Percentiles rank a stretch among this genome's conserved stretches.
These are phyloP conservation scores for Pteria penguin DNA, from an alignment of 2,888 invertebrate genomes.

Conservation along the genomic window DNA sequence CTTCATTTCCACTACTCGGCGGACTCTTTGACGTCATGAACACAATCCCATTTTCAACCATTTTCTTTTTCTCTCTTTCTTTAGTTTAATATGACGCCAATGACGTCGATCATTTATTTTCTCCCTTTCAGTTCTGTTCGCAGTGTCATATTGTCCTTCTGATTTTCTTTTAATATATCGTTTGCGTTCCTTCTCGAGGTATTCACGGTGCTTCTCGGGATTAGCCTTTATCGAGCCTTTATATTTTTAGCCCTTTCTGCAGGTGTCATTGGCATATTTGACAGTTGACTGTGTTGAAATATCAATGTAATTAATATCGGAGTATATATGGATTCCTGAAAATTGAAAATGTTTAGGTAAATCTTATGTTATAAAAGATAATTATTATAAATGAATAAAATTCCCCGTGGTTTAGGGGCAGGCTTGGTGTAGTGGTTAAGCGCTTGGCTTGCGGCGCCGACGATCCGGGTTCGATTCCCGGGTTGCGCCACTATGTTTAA, in stretches of 20 bases:
- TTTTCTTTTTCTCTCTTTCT: slow-evolving; percentile 12
- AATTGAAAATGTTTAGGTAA: too few relatives aligned
- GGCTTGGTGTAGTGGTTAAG: too few relatives aligned
- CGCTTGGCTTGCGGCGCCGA: too few relatives aligned
- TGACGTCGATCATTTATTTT: slow-evolving; percentile 4
- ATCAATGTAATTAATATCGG: too few relatives aligned
- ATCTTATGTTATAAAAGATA: too few relatives aligned
- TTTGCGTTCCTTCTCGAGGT: slow-evolving; percentile 1
- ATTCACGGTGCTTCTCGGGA: slow-evolving; percentile 1
- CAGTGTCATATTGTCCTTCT: neutral
- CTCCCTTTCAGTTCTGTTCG: neutral
- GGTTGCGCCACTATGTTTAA: too few relatives aligned
- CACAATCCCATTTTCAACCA: neutral
- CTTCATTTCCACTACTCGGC: neutral
- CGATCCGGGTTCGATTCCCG: too few relatives aligned
- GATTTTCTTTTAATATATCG: neutral
- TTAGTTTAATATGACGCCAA: neutral
- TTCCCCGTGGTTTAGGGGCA: too few relatives aligned
- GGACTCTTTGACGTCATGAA: neutral
- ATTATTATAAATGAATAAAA: too few relatives aligned
- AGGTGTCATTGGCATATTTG: too few relatives aligned
- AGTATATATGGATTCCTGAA: too few relatives aligned
- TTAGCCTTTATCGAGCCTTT: neutral
- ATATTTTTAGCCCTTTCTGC: slow-evolving; percentile 8
- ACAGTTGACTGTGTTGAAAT: too few relatives aligned